Evolutionary conservation across 2,888 invertebrate genomes (phyloP), one percentile per base, ranked within the genome.

Genomic region (Latrodectus hesperus): DNA sequence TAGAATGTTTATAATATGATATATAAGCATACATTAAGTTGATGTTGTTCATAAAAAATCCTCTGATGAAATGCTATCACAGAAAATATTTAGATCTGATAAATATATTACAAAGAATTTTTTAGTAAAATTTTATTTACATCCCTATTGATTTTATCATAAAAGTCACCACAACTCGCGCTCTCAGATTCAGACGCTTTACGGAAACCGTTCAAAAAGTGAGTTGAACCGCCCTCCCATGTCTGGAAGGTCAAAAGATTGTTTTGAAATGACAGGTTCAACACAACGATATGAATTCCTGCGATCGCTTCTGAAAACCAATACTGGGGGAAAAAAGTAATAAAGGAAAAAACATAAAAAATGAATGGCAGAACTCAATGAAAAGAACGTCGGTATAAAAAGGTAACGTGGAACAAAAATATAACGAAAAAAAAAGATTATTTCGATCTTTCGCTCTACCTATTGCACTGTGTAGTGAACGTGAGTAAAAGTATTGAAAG

Each of bases 401-500:
- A 22, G 22, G 67, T 22, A 60, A 38, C 38, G 38, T 60, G 60
- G n/a, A 60, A 60, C 11, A 67, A 67, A 67, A 67, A 38, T 22
- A 67, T 16, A 52, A 52, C 16, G 17, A 53, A 74, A 75, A 75
- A 75, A 53, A 55, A 75, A 68, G 14, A 70, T 75, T 53, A 82
- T 82, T 82, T 82, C 82, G 82, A 82, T 82, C 81, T 67, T 17
- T 73, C 64, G 60, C 64, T 75, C 60, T 75, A 82, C 26, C 67
- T 75, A 82, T 75, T 55, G 82, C 68, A 68, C 68, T 75, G 75
- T 68, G 65, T 38, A 38, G 53, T 38, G 75, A 82, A 82, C 82
- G 70, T 75, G 82, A 82, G 82, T 12, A n/a, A 68, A 38, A 67
- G 82, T 75, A 75, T 68, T 75, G 82, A 82, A 82, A 82, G 74